A percentile compares a stretch with the other conserved stretches of the same genome.
These are phyloP conservation scores for Callospermophilus lateralis DNA, from an alignment of 2,113 vertebrate genomes.

Conservation along the genomic window DNA sequence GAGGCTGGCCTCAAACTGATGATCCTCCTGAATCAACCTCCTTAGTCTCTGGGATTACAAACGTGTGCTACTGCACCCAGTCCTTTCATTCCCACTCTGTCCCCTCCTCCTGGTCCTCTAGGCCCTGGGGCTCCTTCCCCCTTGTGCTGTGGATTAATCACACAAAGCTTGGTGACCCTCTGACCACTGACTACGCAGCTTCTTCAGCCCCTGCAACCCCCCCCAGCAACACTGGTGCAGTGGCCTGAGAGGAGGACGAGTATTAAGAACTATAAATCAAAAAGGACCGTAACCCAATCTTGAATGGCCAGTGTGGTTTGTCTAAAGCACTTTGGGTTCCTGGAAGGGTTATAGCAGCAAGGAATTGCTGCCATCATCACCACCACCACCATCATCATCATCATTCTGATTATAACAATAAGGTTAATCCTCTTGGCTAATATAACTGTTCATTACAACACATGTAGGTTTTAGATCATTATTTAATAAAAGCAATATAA, in stretches of 20 bases:
- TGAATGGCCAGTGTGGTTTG: neutral
- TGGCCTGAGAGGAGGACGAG: neutral
- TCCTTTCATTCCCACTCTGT: neutral
- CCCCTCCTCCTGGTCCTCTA: neutral
- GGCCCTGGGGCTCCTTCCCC: neutral
- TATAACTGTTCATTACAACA: neutral
- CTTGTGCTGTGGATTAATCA: neutral
- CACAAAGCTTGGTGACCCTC: neutral
- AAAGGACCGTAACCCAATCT: constrained; percentile 2
- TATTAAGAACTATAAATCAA: constrained; percentile 55
- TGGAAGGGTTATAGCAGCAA: neutral
- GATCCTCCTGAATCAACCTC: no score
- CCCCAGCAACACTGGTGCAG: neutral
- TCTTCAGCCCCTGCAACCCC: no score
- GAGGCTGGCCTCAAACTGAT: no score
- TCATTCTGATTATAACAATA: neutral
- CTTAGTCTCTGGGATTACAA: no score
- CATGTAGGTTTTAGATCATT: constrained; percentile 65
- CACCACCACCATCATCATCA: neutral
- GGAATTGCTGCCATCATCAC: neutral
- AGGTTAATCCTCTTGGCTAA: constrained; percentile 18
- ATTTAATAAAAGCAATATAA: constrained; percentile 38
- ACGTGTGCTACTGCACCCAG: no score
- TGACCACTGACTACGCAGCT: neutral
- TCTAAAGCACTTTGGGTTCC: neutral